Conservation (phyloP, 1,140 invertebrate species). For the Muscidifurax raptorellus region DNA sequence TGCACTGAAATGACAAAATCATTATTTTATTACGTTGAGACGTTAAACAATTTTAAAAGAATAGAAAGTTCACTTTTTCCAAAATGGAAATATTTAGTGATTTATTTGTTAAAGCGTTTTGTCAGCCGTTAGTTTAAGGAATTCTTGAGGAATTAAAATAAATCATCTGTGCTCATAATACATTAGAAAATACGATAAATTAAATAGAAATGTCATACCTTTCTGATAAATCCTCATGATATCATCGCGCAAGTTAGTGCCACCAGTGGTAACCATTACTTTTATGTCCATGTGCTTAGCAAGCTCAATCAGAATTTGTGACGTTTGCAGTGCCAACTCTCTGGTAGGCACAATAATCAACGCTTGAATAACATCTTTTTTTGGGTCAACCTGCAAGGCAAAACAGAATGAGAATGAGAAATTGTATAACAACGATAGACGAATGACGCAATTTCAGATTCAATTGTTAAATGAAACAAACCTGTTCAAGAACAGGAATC, state of each 20-base stretch:
- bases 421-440: background rate
- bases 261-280: constrained; percentile 99
- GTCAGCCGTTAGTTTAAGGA: too few relatives aligned
- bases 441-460: background rate
- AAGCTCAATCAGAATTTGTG: constrained; percentile 99
- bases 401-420: constrained; percentile 3
- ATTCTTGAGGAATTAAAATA: too few relatives aligned
- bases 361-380: constrained; percentile 95
- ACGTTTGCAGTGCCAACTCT: constrained; percentile 99
- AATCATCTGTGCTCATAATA: too few relatives aligned
- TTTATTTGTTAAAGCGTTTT: too few relatives aligned
- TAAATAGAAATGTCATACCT: constrained; percentile 75
- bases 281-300: constrained; percentile 96
- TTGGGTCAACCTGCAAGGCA: constrained; percentile 86
- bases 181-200: background rate
- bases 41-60: too few relatives aligned
- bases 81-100: too few relatives aligned
- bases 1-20: constrained; percentile 84
- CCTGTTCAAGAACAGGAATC: constrained; percentile 96
- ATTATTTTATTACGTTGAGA: constrained; percentile 21
- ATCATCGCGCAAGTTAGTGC: constrained; percentile 98
- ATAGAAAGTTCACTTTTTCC: too few relatives aligned
- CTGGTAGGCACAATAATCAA: constrained; percentile 99
- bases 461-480: constrained; percentile 53
- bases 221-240: constrained; percentile 99